phyloP scores from a whole-genome alignment of 2,888 invertebrate genomes.

The Dynastes maya region DNA sequence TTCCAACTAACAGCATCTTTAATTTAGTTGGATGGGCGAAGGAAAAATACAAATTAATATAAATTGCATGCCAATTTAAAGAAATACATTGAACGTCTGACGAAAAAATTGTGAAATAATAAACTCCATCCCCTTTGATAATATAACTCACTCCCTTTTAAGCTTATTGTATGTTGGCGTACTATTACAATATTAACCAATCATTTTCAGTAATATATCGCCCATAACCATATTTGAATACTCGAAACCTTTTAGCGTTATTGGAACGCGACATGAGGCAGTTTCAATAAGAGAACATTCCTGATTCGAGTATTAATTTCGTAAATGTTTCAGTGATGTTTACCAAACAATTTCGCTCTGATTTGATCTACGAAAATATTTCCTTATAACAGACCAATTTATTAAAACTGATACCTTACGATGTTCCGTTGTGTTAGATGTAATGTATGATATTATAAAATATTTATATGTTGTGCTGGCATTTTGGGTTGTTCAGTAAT shows the following conservation, averaged over 20 bases:
- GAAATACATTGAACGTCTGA: background rate
- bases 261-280: constrained; percentile 25
- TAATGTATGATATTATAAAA: background rate
- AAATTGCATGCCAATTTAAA: background rate
- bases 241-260: constrained; percentile 34
- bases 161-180: constrained; percentile 5
- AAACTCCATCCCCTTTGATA: background rate
- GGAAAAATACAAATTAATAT: no score
- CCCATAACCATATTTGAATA: constrained; percentile 23
- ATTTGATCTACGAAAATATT: constrained; percentile 20
- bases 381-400: constrained; percentile 4
- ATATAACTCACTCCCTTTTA: background rate
- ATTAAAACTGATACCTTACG: constrained; percentile 24
- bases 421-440: background rate
- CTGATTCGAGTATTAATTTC: constrained; percentile 34
- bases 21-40: no score
- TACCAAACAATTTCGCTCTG: constrained; percentile 33
- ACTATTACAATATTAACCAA: constrained; percentile 13
- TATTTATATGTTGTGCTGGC: no score
- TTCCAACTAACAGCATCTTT: no score
- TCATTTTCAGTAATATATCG: constrained; percentile 23
- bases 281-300: constrained; percentile 15
- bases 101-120: background rate
- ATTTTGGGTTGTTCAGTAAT: no score
- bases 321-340: constrained; percentile 32